Percentiles rank a stretch among this genome's conserved stretches.
Evolutionary conservation across 2,888 invertebrate genomes (phyloP).

Genomic region (Ptychoptera contaminata): DNA sequence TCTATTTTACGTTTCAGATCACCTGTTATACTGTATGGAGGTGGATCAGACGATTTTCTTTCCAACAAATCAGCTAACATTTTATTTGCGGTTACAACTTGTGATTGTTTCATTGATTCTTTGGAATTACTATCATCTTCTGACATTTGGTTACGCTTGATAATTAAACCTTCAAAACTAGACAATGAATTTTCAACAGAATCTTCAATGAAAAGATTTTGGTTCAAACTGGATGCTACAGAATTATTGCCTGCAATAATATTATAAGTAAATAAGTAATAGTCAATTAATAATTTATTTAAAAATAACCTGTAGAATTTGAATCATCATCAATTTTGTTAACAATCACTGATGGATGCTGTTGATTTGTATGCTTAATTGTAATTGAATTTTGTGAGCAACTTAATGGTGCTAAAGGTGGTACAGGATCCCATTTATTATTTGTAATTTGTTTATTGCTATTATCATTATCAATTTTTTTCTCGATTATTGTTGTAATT

Average conservation of each 20-base stretch:
- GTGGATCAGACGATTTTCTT: conserved; percentile 44
- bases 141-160: conserved; percentile 38
- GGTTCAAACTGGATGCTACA: conserved; percentile 35
- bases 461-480: background rate
- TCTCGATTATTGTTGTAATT: background rate
- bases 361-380: background rate
- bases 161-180: conserved; percentile 44
- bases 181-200: conserved; percentile 43
- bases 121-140: conserved; percentile 40
- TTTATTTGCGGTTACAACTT: conserved; percentile 37
- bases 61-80: conserved; percentile 74
- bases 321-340: conserved; percentile 28
- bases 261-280: too few species aligned
- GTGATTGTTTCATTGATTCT: conserved; percentile 22
- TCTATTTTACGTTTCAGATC: conserved; percentile 20
- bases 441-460: conserved; percentile 9
- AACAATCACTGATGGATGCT: background rate
- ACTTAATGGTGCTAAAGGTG: conserved; percentile 27
- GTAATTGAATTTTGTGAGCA: conserved; percentile 11
- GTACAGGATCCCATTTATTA: conserved; percentile 20
- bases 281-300: too few species aligned
- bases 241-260: conserved; percentile 35
- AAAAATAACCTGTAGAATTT: conserved; percentile 26
- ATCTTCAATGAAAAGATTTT: conserved; percentile 25
- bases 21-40: conserved; percentile 22